These are phyloP conservation scores for Castor canadensis DNA, from an alignment of 2,113 vertebrate genomes.

Conservation along the genomic window DNA sequence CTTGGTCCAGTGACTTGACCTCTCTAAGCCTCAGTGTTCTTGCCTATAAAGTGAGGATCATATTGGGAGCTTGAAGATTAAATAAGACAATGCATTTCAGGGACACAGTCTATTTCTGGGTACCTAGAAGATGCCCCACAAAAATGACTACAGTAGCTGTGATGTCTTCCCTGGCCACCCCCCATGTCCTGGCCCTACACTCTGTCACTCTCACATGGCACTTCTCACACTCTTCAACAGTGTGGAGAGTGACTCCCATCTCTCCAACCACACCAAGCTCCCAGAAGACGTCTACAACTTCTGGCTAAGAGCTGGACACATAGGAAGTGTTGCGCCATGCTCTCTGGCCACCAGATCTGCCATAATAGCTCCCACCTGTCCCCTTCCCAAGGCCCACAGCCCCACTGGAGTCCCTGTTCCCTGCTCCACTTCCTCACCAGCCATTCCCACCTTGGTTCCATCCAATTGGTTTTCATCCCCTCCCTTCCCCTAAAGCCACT, in stretches of 20 bases:
- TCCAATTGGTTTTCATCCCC: background rate
- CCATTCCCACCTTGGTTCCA: background rate
- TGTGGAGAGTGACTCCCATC: background rate
- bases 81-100: background rate
- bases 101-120: too few relatives aligned
- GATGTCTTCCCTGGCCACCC: background rate
- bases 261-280: background rate
- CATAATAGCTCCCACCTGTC: background rate
- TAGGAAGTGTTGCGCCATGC: too few relatives aligned
- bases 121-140: too few relatives aligned
- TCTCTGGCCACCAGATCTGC: background rate
- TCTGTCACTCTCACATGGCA: too few relatives aligned
- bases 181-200: too few relatives aligned
- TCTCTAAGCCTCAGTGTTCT: too few relatives aligned
- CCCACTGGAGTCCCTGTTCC: background rate
- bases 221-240: background rate
- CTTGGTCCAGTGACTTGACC: background rate
- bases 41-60: too few relatives aligned
- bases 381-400: too few relatives aligned
- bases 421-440: background rate
- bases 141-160: background rate
- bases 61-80: background rate
- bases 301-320: background rate
- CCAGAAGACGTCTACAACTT: background rate
- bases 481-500: background rate